Conservation (phyloP, 2,888 invertebrate species). For the Theristus sp. region DNA sequence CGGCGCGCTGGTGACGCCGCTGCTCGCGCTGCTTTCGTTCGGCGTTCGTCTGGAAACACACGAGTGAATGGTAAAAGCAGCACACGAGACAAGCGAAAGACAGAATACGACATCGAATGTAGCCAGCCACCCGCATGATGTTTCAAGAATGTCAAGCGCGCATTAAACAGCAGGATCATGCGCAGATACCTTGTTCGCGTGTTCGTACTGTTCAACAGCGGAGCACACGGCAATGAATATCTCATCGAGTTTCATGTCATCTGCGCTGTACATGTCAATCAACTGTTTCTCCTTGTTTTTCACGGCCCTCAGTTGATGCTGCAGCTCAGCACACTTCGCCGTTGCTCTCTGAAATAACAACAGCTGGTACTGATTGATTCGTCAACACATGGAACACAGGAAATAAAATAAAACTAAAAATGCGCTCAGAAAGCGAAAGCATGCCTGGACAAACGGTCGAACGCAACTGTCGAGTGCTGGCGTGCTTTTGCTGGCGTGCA, state of each 20-base stretch:
- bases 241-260: neutral
- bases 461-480: no score
- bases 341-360: neutral
- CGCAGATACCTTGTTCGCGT: neutral
- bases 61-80: no score
- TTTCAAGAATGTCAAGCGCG: no score
- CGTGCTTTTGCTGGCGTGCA: no score
- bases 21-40: neutral
- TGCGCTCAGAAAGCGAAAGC: no score
- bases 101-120: no score
- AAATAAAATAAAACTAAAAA: neutral
- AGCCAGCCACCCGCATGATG: no score
- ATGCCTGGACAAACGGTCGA: no score
- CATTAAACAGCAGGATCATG: neutral
- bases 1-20: neutral
- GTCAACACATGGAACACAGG: no score
- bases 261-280: neutral
- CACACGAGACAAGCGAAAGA: no score
- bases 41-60: no score
- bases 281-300: neutral
- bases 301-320: neutral
- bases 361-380: no score
- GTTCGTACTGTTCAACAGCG: neutral
- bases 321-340: neutral
- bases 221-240: neutral